Base-by-base conservation (phyloP, 2,888 invertebrate species). In the Argynnis bischoffii region DNA sequence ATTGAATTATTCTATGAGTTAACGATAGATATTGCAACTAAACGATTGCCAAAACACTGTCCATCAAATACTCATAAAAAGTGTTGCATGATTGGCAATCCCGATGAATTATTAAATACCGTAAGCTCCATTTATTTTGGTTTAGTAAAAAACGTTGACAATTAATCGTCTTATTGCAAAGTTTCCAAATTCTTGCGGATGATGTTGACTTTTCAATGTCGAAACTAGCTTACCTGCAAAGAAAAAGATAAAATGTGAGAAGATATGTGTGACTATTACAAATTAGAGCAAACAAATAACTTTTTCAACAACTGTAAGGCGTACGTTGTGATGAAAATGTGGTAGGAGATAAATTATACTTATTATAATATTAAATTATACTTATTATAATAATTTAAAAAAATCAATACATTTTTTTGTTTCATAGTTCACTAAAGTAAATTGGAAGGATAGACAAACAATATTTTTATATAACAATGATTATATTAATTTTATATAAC, bases 211-310 rank as follows among this genome's bases (percentile, higher is more conserved):
- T 11, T 11, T 31, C n/a, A 35, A 6, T 66, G 55, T 59, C 61
- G 66, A 50, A 61, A 66, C 55, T 35, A 13, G 35, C 11, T 47
- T 66, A 61, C 60, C 60, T 66, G 61, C 14, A 55, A 55, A 55
- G 48, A 66, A 41, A 50, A 53, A 63, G 41, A 8, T 51, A 51
- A 51, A 51, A 16, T 51, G 50, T 16, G 16, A 16, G 50, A 8
- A 51, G 16, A 16, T 51, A 41, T 41, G 11, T 41, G 35, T 41
- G 11, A 11, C 8, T 41, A 41, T 41, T 41, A 41, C 35, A 41
- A 41, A 41, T 41, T 11, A 8, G 35, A 41, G 35, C 11, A 41
- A 41, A 11, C 35, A 41, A 41, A 41, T 41, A 1, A 41, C 35
- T 8, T 41, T 41, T 41, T 11, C 11, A 41, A 41, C 35, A 11